Percentiles rank a stretch among this genome's conserved stretches.
Conservation (phyloP, 2,888 invertebrate species). For the Clivina fossor region DNA sequence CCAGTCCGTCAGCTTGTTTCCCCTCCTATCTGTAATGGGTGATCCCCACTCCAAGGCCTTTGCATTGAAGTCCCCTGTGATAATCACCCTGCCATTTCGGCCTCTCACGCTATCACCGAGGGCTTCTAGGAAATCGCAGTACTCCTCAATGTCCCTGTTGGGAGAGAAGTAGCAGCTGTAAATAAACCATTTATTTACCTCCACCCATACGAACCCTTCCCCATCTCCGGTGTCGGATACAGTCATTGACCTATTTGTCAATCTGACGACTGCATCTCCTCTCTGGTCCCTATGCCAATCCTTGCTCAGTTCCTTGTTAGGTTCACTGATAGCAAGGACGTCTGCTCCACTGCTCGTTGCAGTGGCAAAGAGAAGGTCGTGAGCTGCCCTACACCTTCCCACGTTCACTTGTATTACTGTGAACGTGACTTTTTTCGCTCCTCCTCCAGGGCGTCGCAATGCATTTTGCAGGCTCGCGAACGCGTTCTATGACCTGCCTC, state of each 20-base stretch:
- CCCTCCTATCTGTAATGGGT: background rate
- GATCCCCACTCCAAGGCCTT: constrained; percentile 9
- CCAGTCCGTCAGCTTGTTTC: constrained; percentile 11
- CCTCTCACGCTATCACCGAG: no score
- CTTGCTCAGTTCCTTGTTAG: background rate
- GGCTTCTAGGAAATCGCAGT: background rate
- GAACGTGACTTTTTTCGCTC: background rate
- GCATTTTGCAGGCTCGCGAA: no score
- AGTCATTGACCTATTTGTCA: background rate
- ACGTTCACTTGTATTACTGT: constrained; percentile 14
- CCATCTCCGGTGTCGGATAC: background rate
- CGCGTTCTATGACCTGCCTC: no score
- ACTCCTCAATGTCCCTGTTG: background rate
- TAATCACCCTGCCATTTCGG: no score
- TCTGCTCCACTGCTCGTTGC: constrained; percentile 42
- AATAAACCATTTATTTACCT: background rate
- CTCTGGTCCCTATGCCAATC: constrained; percentile 3
- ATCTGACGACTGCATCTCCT: background rate
- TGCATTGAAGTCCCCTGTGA: constrained; percentile 21
- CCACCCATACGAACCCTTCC: background rate
- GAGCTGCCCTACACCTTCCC: constrained; percentile 13
- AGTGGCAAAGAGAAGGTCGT: constrained; percentile 35
- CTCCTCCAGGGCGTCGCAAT: constrained; percentile 12
- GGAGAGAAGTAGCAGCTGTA: constrained; percentile 14
- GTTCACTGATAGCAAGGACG: constrained; percentile 34